Base-by-base conservation (phyloP, 2,113 vertebrate genomes). In the Pseudorectes ferrugineus region DNA sequence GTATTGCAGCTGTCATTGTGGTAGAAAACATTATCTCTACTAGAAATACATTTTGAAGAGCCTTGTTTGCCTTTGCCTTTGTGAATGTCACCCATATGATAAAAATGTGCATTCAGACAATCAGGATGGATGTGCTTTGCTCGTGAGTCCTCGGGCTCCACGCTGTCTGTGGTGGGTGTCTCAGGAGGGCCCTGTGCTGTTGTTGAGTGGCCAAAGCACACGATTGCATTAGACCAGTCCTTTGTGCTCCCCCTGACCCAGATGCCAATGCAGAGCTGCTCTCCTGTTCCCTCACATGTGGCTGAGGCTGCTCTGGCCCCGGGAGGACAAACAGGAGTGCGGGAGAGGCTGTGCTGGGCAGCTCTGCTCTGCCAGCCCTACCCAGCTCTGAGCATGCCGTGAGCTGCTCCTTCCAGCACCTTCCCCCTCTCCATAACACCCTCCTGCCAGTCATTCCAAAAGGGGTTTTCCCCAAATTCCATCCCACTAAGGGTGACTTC, bases 11-110 rank as follows among this genome's bases (percentile, higher is more conserved):
- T 89, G 71, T 88, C 87, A 46, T 8, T 91, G 77, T 66, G 49
- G 54, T 72, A 68, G 49, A 82, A 95, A 95, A 65, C 58, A 49
- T 63, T 73, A 88, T 72, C 75, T 93, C 58, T 90, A 15, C 28
- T 62, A 71, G 84, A 85, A 79, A 96, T 55, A 49, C 7, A 23
- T 81, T 72, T 78, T 93, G 55, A 94, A 88, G 73, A 65, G 79
- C 38, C 73, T 81, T 92, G 75, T 67, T 89, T 91, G 67, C 20
- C 43, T 94, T 88, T 85, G 68, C 73, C 78, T 76, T 92, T 72
- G 43, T 71, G 87, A 70, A 54, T 65, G 76, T 63, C 55, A 49
- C 35, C 35, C 62, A 12, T 5, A 11, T 1, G 75, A 80, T 46
- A 40, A 71, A 83, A 84, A 55, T 12, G 21, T 9, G 43, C 62